Evolutionary conservation across 2,797 vertebrate genomes (phyloP), one percentile per base, ranked within the genome.

Genomic region (Cygnus olor): DNA sequence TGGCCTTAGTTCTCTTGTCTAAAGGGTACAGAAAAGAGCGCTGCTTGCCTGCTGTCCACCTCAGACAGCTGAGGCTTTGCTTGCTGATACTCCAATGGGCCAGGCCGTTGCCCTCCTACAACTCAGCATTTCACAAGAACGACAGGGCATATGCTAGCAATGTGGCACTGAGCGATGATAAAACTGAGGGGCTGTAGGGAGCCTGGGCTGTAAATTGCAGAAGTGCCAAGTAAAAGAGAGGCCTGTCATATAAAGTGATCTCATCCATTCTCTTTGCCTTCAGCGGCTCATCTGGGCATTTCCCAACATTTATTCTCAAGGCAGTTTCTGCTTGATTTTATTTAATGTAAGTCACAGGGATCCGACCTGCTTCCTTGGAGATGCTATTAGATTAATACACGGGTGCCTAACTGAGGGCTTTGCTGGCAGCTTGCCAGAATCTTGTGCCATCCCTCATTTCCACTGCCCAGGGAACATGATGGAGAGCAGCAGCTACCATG

Each of bases 1-100:
- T 64, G 66, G 79, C 66, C 70, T 85, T 93, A 94, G 74, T 95
- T 57, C 89, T 90, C n/a, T 21, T 80, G 82, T 76, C 76, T 95
- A 30, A 76, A 93, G 74, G 87, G 74, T 11, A 85, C 42, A 76
- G 61, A 86, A 36, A 90, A 90, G 63, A 90, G 69, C 54, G 88
- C 45, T 73, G 78, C 90, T 93, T 86, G 88, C 76, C 78, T 81
- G 72, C 92, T 94, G 61, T 58, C 71, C 77, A 88, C 17, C 66
- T 89, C 2, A 1, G 69, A 76, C 20, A 89, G 56, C 74, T 77
- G 28, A 79, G 70, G 78, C 79, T 4, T 0, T 36, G 74, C 20
- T 64, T 65, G 38, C 57, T 44, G 54, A n/a, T 5, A 3, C 42
- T 44, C 32, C 21, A 42, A 83, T 64, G 61, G 68, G 71, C 49